Percentiles rank a stretch among this genome's conserved stretches.
Conservation (phyloP, 1,140 invertebrate species). For the Brachionus rubens region DNA sequence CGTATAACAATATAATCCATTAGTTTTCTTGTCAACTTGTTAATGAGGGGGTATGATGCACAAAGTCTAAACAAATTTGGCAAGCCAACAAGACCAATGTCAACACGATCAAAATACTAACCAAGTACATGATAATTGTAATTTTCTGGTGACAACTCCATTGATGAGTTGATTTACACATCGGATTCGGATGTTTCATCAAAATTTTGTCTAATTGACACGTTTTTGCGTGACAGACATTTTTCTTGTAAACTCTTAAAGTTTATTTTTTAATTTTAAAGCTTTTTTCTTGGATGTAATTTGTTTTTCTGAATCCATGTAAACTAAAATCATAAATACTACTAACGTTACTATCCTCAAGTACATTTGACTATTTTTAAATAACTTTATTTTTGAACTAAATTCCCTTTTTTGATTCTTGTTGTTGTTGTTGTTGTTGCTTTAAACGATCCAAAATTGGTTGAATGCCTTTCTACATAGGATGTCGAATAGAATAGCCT, state of each 20-base stretch:
- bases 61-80: slow-evolving; percentile 65
- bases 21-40: background rate
- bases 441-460: background rate
- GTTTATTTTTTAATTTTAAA: background rate
- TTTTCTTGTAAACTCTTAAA: background rate
- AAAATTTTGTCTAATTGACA: slow-evolving; percentile 35
- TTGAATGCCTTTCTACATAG: slow-evolving; percentile 5
- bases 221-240: slow-evolving; percentile 28
- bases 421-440: too few relatives aligned
- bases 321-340: too few relatives aligned
- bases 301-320: background rate
- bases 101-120: slow-evolving; percentile 70
- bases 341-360: too few relatives aligned
- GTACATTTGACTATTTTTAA: background rate
- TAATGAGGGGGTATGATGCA: background rate
- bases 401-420: background rate
- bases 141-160: slow-evolving; percentile 1
- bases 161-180: slow-evolving; percentile 25
- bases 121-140: slow-evolving; percentile 58
- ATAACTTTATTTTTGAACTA: background rate
- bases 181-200: slow-evolving; percentile 9
- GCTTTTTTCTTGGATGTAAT: background rate
- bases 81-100: slow-evolving; percentile 70
- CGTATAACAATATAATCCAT: slow-evolving; percentile 15
- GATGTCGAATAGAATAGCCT: background rate